These are phyloP conservation scores for Diplogasteroides magnus DNA, from an alignment of 1,140 invertebrate genomes.

Conservation along the genomic window DNA sequence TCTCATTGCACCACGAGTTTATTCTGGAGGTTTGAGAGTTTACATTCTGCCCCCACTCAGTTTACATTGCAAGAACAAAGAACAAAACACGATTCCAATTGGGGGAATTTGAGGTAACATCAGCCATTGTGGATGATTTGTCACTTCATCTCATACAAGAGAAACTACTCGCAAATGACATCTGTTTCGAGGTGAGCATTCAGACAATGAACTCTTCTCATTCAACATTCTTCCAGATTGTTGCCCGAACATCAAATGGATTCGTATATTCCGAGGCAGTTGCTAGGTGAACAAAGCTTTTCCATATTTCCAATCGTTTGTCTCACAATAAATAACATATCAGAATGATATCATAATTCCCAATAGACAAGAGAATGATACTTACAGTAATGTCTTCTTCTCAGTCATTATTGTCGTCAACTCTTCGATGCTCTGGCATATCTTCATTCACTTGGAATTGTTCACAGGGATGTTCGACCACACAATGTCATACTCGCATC, in stretches of 20 bases:
- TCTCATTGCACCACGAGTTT: neutral
- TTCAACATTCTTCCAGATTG: conserved; percentile 62
- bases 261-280: conserved; percentile 99
- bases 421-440: conserved; percentile 50
- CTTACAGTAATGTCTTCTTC: conserved; percentile 14
- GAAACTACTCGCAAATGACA: conserved; percentile 72
- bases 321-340: no score
- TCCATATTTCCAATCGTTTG: neutral
- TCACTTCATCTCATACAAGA: conserved; percentile 82
- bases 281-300: conserved; percentile 75
- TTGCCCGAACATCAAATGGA: conserved; percentile 82
- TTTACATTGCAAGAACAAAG: no score
- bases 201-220: no score
- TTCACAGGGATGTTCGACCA: conserved; percentile 52
- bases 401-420: conserved; percentile 50
- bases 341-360: neutral
- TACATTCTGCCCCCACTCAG: neutral
- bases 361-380: neutral
- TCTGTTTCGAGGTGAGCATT: conserved; percentile 92
- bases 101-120: neutral
- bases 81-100: neutral
- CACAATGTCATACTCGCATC: conserved; percentile 80
- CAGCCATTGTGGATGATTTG: conserved; percentile 5
- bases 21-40: neutral
- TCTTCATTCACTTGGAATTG: conserved; percentile 44